Conservation (phyloP, 2,113 vertebrate genomes). For the Hucho hucho region DNA sequence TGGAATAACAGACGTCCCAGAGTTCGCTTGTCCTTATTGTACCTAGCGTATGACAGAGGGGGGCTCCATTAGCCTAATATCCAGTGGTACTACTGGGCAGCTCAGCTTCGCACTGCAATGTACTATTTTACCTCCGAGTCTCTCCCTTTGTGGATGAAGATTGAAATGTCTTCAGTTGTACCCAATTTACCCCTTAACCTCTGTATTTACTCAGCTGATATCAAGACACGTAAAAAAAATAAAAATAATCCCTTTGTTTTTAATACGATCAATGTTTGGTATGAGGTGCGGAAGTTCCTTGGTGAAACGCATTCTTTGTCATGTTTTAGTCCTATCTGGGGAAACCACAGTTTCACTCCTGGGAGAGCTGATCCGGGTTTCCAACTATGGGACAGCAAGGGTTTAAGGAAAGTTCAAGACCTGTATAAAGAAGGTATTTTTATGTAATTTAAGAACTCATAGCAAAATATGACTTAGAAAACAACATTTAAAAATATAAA, state of each 20-base stretch:
- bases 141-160: too few relatives aligned
- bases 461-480: too few relatives aligned
- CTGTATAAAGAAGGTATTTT: too few relatives aligned
- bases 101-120: conserved; percentile 2
- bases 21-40: background rate
- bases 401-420: too few relatives aligned
- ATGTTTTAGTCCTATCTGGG: conserved; percentile 8
- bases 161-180: too few relatives aligned
- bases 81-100: conserved; percentile 17
- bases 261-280: conserved; percentile 11
- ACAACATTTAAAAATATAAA: too few relatives aligned
- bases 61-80: conserved; percentile 9
- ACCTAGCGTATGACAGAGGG: conserved; percentile 1
- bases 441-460: too few relatives aligned
- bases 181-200: background rate
- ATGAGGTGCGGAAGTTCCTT: background rate
- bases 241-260: background rate
- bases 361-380: too few relatives aligned
- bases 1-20: conserved; percentile 1
- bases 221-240: background rate
- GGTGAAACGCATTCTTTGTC: background rate
- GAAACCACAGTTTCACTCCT: too few relatives aligned
- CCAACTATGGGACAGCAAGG: too few relatives aligned
- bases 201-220: conserved; percentile 7
- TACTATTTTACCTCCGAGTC: background rate